phyloP scores from a whole-genome alignment of 2,797 vertebrate species.

The Acipenser ruthenus region DNA sequence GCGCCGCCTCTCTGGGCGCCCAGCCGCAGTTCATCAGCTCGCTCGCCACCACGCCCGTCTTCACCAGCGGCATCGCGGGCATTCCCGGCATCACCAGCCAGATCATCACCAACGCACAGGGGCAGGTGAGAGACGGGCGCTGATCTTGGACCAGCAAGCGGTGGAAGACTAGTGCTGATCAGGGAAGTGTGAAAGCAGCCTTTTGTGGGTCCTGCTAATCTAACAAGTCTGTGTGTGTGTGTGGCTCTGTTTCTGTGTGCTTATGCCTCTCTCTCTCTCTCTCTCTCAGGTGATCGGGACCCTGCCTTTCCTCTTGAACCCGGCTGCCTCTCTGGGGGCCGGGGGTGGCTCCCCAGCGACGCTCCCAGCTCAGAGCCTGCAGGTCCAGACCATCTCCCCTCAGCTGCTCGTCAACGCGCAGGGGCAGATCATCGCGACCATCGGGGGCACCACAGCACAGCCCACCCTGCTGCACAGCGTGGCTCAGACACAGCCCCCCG shows the following conservation, averaged over 20 bases:
- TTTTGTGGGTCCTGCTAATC: neutral
- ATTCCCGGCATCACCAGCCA: conserved; percentile 81
- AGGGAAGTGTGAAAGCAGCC: too few relatives aligned
- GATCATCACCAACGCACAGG: conserved; percentile 88
- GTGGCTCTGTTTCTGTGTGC: neutral
- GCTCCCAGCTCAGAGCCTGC: conserved; percentile 67
- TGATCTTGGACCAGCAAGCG: too few relatives aligned
- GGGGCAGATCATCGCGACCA: conserved; percentile 86
- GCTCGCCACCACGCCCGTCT: conserved; percentile 76
- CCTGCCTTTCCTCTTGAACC: conserved; percentile 79
- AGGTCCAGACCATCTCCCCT: conserved; percentile 79
- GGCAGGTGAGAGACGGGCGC: conserved; percentile 60
- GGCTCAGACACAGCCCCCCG: conserved; percentile 32
- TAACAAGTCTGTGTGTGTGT: neutral
- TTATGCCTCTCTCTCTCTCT: conserved; percentile 8
- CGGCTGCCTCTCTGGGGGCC: conserved; percentile 61
- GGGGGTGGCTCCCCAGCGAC: conserved; percentile 50
- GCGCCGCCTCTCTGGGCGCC: conserved; percentile 73
- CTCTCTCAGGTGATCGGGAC: conserved; percentile 79
- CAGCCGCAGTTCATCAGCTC: conserved; percentile 87
- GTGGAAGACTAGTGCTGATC: neutral
- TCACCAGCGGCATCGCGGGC: conserved; percentile 75
- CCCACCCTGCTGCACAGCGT: conserved; percentile 52
- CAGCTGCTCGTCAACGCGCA: conserved; percentile 87
- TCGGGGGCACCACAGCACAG: conserved; percentile 62